These are phyloP conservation scores for Psephotus haematonotus DNA, from an alignment of 2,113 vertebrate species.

Conservation along the genomic window DNA sequence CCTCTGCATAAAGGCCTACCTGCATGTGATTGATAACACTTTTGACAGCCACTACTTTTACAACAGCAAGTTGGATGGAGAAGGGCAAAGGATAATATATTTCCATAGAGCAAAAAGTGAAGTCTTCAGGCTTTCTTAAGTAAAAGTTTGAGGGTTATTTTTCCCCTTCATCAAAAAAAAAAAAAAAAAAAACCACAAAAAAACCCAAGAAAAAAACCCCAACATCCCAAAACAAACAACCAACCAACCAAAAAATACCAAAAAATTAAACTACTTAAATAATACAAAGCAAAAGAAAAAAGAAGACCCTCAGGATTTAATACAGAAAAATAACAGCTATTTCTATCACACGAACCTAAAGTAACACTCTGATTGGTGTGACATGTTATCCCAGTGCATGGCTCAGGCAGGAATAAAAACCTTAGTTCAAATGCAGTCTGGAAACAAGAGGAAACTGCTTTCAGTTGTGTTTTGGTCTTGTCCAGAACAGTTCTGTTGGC, in stretches of 20 bases:
- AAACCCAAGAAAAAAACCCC: background rate
- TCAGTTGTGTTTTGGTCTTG: background rate
- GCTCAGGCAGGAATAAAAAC: background rate
- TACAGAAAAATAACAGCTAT: background rate
- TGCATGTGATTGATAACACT: accelerated
- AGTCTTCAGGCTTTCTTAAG: background rate
- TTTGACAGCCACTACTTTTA: background rate
- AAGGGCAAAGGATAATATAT: background rate
- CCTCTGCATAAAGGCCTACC: background rate
- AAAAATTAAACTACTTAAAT: background rate
- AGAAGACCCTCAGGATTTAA: background rate
- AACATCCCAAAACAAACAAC: background rate
- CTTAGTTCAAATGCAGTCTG: background rate
- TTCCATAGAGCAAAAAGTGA: background rate
- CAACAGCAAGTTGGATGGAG: background rate
- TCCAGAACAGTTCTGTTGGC: background rate
- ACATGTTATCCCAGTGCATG: background rate
- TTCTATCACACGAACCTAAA: background rate
- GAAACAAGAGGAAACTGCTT: background rate
- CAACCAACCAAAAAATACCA: background rate
- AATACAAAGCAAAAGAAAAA: background rate
- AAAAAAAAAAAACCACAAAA: background rate
- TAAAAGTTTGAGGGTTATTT: background rate
- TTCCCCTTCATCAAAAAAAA: no score
- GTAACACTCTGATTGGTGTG: background rate